Evolutionary conservation across 2,797 vertebrate genomes (phyloP), one percentile per base, ranked within the genome.

Genomic region (Silurus lanzhouensis): DNA sequence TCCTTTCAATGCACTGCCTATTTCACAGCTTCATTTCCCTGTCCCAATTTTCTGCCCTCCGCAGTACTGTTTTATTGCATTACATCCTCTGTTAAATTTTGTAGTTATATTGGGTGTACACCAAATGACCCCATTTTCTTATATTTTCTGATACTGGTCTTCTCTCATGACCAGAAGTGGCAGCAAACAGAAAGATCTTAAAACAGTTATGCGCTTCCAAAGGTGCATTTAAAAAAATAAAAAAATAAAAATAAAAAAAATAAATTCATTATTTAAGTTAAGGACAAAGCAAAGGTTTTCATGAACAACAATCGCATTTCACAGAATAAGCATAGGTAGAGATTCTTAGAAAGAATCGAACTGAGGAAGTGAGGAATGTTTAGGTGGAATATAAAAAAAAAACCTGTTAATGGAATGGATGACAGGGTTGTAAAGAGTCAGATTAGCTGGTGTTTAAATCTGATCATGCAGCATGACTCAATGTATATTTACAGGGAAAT

Each of bases 381-480:
- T 84, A 76, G 72, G 46, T 89, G 74, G 17, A 61, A 48, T 82
- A 88, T 83, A 13, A 80, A 19, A 20, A 31, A 25, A 27, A 20
- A 76, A 84, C 14, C 5, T 27, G 20, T 48, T 60, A 27, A 78
- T 46, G 82, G 81, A 63, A 87, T 68, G 71, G 14, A 71, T 31
- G 44, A 75, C 52, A 55, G 63, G 71, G 13, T 63, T 70, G 25
- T 74, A 64, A 31, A 76, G 22, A 89, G 48, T 76, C 80, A 44
- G 5, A 31, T 78, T 61, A 44, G 81, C 63, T 87, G 27, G 90
- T 81, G 83, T 86, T 87, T 66, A 84, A 85, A 90, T 84, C 88
- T 71, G 84, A 90, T 80, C 75, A 83, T 77, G 85, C 31, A 83
- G 84, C 31, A 81, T 82, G 84, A 81, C 46, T 81, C 61, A 52